Conservation (phyloP, 2,888 invertebrate species). For the Amphipoea lucens region DNA sequence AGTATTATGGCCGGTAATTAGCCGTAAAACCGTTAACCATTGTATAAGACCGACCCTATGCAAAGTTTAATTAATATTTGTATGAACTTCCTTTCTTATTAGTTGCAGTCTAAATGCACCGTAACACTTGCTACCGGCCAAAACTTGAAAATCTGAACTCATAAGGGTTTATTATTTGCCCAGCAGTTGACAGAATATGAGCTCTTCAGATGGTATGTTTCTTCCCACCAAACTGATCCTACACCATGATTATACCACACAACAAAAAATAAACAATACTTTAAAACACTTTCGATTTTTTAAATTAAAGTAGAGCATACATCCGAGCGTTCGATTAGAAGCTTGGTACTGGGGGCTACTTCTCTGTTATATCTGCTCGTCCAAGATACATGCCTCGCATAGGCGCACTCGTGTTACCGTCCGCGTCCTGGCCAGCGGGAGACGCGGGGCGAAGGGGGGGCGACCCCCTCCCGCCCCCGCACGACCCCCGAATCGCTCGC, state of each 20-base stretch:
- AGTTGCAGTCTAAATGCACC: not conserved
- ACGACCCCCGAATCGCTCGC: constrained; percentile 68
- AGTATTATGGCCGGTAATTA: not conserved
- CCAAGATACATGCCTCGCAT: constrained; percentile 91
- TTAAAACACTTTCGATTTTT: constrained; percentile 39
- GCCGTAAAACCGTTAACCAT: not conserved
- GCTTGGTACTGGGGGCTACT: constrained; percentile 89
- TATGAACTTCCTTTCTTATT: not conserved
- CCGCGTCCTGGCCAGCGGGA: constrained; percentile 85
- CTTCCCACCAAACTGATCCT: not conserved
- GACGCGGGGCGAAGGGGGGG: constrained; percentile 67
- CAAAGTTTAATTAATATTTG: not conserved
- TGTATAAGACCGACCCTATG: too few relatives aligned
- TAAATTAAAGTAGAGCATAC: constrained; percentile 78
- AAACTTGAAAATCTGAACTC: not conserved
- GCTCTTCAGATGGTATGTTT: not conserved
- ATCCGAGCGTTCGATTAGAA: constrained; percentile 73
- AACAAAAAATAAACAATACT: constrained; percentile 7
- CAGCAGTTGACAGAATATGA: too few relatives aligned
- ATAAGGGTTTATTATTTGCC: not conserved
- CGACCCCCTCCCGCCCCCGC: constrained; percentile 61
- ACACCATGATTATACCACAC: not conserved
- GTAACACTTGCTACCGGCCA: too few relatives aligned
- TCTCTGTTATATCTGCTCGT: constrained; percentile 90
- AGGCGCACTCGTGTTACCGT: constrained; percentile 90